Base-by-base conservation (phyloP, 2,888 invertebrate species). In the Ochropacha duplaris region DNA sequence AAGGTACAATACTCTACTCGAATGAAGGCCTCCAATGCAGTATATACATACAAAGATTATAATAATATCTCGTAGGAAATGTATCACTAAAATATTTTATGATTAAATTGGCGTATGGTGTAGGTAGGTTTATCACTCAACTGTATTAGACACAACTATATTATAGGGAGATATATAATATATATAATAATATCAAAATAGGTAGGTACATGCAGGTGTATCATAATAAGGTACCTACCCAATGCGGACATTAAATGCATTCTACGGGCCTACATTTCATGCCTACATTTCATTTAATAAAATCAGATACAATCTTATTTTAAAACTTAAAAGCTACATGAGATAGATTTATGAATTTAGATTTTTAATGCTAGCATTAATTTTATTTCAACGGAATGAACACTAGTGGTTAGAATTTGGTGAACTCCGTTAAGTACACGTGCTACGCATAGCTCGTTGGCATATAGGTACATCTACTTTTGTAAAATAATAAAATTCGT, bases 1-100 rank as follows among this genome's bases (percentile, higher is more conserved):
- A 22, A 59, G 51, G 57, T 76, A 79, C 74, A 74, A 76, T 76
- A 78, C 65, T 72, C 79, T 84, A 88, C 71, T 78, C 80, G 83
- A 84, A 84, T 84, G 83, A 91, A 91, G 91, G 91, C 90, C 90
- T 88, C 91, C 83, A 82, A 83, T 82, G 86, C 68, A 86, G 76
- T 85, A 85, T 84, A 67, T 86, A 88, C 81, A 79, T 81, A 84
- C 77, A 82, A 77, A 81, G 72, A 75, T 60, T 78, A 71, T 34
- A 16, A 54, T 66, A 59, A 78, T 80, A 83, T 78, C 74, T 84
- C 80, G 73, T 83, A 84, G 81, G 81, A 86, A 83, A 75, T 83
- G 72, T 86, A 81, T 80, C 73, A 76, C 79, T 84, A 80, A 79
- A 59, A 66, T 66, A 68, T 69, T 69, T 75, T 71, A 76, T 68